phyloP scores from a whole-genome alignment of 2,113 vertebrate species.

The Rhagologus leucostigma region DNA sequence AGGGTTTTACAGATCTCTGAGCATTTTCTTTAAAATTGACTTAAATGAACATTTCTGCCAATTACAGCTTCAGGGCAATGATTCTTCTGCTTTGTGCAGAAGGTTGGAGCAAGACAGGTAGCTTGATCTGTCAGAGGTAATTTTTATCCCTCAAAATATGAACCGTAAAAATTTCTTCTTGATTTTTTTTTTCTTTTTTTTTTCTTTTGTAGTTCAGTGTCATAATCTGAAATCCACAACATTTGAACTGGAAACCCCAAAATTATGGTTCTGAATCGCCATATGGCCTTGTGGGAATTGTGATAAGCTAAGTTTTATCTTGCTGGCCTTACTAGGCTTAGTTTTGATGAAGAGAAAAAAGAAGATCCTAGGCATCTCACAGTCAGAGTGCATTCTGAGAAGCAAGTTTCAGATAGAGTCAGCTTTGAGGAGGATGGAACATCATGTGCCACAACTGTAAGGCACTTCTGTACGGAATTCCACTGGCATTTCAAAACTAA shows the following conservation, averaged over 20 bases:
- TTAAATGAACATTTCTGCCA: background rate
- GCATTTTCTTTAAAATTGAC: background rate
- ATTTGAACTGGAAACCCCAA: background rate
- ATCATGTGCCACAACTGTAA: background rate
- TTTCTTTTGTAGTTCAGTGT: background rate
- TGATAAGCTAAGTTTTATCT: background rate
- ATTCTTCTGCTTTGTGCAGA: background rate
- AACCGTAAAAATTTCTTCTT: background rate
- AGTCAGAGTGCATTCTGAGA: background rate
- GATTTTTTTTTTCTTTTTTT: background rate
- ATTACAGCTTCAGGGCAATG: background rate
- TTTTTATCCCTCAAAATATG: background rate
- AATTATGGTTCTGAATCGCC: background rate
- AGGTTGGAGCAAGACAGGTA: background rate
- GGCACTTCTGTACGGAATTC: background rate
- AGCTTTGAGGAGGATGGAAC: background rate
- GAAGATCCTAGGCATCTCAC: background rate
- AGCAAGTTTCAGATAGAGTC: background rate
- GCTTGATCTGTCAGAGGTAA: background rate
- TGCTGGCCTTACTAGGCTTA: background rate
- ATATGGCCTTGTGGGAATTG: background rate
- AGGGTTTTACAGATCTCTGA: background rate
- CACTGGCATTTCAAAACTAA: background rate
- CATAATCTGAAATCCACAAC: background rate
- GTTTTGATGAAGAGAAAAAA: background rate